These are phyloP conservation scores for Pomacea canaliculata DNA, from an alignment of 2,888 invertebrate species.

Conservation along the genomic window DNA sequence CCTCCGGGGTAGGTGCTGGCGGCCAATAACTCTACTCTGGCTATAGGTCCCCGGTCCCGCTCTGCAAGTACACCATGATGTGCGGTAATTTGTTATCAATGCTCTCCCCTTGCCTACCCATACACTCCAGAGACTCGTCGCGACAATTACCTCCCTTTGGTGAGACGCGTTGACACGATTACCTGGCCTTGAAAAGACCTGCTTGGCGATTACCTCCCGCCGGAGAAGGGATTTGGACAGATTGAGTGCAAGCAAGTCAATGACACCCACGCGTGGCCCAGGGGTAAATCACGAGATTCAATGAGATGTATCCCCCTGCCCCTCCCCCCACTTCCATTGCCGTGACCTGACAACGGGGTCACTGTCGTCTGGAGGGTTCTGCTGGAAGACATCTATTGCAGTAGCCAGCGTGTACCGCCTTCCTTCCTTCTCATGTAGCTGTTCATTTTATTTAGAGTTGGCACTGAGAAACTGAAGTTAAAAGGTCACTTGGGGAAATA, in stretches of 20 bases:
- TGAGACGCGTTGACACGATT: background rate
- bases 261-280: background rate
- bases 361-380: too few relatives aligned
- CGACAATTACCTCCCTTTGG: slow-evolving; percentile 15
- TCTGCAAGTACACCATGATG: slow-evolving; percentile 21
- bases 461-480: too few relatives aligned
- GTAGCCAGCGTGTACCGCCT: too few relatives aligned
- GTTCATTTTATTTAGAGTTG: too few relatives aligned
- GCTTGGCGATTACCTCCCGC: slow-evolving; percentile 9
- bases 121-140: slow-evolving; percentile 7
- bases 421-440: too few relatives aligned
- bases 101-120: slow-evolving; percentile 18
- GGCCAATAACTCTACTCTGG: slow-evolving; percentile 26
- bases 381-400: too few relatives aligned
- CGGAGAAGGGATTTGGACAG: slow-evolving; percentile 2
- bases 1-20: slow-evolving; percentile 6
- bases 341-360: too few relatives aligned
- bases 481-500: too few relatives aligned
- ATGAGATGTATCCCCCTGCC: background rate
- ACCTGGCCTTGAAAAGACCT: slow-evolving; percentile 2
- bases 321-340: background rate
- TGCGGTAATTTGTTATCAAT: slow-evolving; percentile 28
- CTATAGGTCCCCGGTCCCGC: slow-evolving; percentile 22
- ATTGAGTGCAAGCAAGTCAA: background rate
- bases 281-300: background rate